A percentile compares a stretch with the other conserved stretches of the same genome.
phyloP scores from a whole-genome alignment of 2,888 invertebrate genomes.

The Tenthredo amoena region DNA sequence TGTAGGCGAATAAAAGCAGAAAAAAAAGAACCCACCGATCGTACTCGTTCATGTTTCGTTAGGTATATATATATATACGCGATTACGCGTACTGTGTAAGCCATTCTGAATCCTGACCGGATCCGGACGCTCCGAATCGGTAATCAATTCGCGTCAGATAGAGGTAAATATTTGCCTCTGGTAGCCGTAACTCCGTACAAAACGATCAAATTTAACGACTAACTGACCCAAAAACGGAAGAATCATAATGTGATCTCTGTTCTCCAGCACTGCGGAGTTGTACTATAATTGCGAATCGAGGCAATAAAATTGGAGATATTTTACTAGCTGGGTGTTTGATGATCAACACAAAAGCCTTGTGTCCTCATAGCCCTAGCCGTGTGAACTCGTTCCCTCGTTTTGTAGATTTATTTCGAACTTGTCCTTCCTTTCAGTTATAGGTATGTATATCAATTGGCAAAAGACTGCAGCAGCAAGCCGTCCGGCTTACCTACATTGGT shows the following conservation, averaged over 20 bases:
- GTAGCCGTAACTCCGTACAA: neutral
- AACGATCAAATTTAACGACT: conserved; percentile 7
- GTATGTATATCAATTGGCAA: conserved; percentile 64
- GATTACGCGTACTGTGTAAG: neutral
- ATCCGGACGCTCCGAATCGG: conserved; percentile 12
- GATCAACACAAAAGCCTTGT: neutral
- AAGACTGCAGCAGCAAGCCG: conserved; percentile 25
- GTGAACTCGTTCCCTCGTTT: conserved; percentile 19
- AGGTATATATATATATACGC: neutral
- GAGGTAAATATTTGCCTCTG: conserved; percentile 26
- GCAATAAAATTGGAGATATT: neutral
- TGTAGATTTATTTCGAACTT: conserved; percentile 56
- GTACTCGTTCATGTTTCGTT: neutral
- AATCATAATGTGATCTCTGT: conserved; percentile 1
- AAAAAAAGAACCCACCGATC: neutral
- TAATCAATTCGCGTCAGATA: conserved; percentile 19
- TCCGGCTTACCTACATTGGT: conserved; percentile 59
- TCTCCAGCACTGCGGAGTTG: neutral
- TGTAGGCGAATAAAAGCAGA: neutral
- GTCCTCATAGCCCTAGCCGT: neutral
- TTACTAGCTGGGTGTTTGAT: neutral
- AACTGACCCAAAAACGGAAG: conserved; percentile 7
- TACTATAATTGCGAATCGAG: neutral
- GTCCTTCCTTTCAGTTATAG: conserved; percentile 55
- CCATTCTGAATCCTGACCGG: conserved; percentile 5